phyloP scores from a whole-genome alignment of 2,797 vertebrate genomes.

The Fistularia commersonii region DNA sequence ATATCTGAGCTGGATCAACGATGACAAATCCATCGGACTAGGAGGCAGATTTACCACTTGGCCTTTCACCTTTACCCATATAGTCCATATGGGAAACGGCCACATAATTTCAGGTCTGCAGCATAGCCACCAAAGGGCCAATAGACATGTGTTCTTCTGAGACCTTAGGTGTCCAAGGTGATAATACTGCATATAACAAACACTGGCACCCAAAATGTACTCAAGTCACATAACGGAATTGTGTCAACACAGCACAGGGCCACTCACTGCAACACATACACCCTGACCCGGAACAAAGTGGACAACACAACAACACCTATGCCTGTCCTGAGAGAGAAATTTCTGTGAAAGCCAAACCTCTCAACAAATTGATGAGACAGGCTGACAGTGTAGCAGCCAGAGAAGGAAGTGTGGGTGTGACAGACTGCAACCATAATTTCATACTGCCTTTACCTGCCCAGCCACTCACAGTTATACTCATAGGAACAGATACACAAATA shows the following conservation, averaged over 20 bases:
- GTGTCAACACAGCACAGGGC: conserved; percentile 54
- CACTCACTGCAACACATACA: conserved; percentile 52
- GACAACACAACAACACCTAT: conserved; percentile 63
- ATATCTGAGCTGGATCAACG: too few relatives aligned
- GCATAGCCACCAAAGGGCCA: too few relatives aligned
- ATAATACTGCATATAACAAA: conserved; percentile 41
- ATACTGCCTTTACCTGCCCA: conserved; percentile 73
- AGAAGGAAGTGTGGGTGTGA: conserved; percentile 67
- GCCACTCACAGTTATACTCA: conserved; percentile 62
- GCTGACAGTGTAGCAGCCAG: conserved; percentile 59
- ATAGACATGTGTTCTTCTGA: conserved; percentile 37
- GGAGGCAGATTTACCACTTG: too few relatives aligned
- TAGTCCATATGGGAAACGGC: too few relatives aligned
- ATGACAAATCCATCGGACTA: too few relatives aligned
- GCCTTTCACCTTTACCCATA: too few relatives aligned
- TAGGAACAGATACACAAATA: conserved; percentile 55
- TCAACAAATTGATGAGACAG: conserved; percentile 73
- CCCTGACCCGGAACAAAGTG: conserved; percentile 75
- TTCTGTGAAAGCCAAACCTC: conserved; percentile 53
- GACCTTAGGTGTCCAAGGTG: conserved; percentile 37
- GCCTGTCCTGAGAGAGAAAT: conserved; percentile 55
- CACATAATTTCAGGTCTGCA: too few relatives aligned
- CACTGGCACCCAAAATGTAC: conserved; percentile 31
- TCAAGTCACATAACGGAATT: conserved; percentile 41
- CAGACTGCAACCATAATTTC: conserved; percentile 68